Percentiles rank a stretch among this genome's conserved stretches.
Conservation (phyloP, 2,888 invertebrate genomes). For the Cephus rjabovi region DNA sequence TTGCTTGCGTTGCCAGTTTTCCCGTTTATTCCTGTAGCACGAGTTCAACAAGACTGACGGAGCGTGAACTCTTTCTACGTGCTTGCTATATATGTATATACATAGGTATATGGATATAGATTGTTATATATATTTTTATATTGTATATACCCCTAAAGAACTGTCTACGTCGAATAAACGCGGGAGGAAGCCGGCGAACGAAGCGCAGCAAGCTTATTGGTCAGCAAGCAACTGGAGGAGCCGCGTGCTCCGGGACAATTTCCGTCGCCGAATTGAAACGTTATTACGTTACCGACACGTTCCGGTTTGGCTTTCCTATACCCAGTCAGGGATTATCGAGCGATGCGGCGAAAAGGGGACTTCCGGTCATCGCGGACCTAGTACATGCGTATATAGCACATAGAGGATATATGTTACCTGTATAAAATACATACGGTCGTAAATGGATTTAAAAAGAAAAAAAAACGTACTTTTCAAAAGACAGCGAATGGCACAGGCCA, state of each 20-base stretch:
- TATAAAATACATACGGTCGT: background rate
- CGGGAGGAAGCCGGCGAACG: background rate
- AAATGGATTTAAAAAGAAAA: background rate
- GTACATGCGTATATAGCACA: background rate
- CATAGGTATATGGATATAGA: too few relatives aligned
- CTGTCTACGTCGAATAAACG: background rate
- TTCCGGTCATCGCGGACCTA: background rate
- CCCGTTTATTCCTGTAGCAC: background rate
- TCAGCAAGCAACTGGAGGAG: slow-evolving; percentile 23
- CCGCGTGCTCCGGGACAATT: slow-evolving; percentile 55
- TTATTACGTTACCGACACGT: slow-evolving; percentile 62
- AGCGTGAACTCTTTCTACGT: background rate
- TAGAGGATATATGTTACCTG: background rate
- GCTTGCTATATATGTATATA: too few relatives aligned
- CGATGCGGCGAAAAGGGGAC: background rate
- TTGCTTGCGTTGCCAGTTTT: background rate
- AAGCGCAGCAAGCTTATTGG: background rate
- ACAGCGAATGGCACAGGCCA: background rate
- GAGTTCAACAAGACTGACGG: background rate
- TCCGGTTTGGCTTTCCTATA: slow-evolving; percentile 31
- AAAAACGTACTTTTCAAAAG: background rate
- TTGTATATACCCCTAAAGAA: background rate
- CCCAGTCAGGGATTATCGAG: background rate
- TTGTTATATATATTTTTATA: background rate
- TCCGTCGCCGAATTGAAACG: slow-evolving; percentile 64